phyloP scores from a whole-genome alignment of 2,888 invertebrate species.

The Apamea monoglypha region DNA sequence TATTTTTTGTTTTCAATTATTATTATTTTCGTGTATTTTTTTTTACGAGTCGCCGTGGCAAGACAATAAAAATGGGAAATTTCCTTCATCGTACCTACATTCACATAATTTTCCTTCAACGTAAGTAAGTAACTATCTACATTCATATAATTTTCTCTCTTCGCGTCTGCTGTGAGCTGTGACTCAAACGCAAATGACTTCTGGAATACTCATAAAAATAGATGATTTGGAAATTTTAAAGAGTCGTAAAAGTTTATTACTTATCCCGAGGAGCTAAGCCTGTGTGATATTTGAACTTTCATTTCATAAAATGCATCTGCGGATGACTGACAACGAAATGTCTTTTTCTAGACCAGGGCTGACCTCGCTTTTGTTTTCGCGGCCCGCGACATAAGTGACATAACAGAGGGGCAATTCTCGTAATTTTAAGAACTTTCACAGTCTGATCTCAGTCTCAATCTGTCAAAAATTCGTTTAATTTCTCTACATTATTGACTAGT shows the following conservation, averaged over 20 bases:
- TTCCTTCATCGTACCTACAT: neutral
- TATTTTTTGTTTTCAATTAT: neutral
- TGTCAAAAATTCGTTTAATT: too few relatives aligned
- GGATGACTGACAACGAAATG: slow-evolving; percentile 28
- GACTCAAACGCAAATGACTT: slow-evolving; percentile 51
- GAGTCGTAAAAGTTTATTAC: slow-evolving; percentile 61
- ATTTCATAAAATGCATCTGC: slow-evolving; percentile 58
- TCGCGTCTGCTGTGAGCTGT: slow-evolving; percentile 9
- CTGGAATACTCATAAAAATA: slow-evolving; percentile 58
- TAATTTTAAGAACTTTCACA: too few relatives aligned
- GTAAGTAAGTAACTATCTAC: neutral
- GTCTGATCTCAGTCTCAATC: too few relatives aligned
- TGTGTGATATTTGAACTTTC: slow-evolving; percentile 41
- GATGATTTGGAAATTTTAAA: slow-evolving; percentile 62
- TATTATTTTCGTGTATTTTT: neutral
- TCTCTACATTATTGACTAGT: too few relatives aligned
- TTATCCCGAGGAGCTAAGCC: slow-evolving; percentile 39
- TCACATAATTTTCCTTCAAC: neutral
- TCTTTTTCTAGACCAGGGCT: slow-evolving; percentile 17
- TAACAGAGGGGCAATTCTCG: too few relatives aligned
- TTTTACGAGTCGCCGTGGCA: neutral
- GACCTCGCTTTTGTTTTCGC: neutral
- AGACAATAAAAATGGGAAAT: neutral
- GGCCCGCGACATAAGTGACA: too few relatives aligned
- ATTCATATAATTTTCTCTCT: slow-evolving; percentile 27